Evolutionary conservation across 1,140 invertebrate species (phyloP).

Genomic region (Dendrolimus punctatus): DNA sequence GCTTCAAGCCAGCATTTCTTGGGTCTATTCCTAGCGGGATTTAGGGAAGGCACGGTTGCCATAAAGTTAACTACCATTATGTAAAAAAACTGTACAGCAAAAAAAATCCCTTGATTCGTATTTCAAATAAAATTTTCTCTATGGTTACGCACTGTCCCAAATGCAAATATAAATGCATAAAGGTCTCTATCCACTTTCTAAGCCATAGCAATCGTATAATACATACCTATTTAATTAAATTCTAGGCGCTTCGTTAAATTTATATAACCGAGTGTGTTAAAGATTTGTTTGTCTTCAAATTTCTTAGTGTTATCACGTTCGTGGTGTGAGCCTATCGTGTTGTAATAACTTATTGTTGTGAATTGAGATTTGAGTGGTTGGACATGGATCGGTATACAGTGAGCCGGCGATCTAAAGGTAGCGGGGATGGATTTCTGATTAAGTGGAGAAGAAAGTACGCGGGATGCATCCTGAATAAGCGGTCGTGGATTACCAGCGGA

Average conservation of each 20-base stretch:
- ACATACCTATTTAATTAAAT: conserved; percentile 42
- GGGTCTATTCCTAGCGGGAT: no score
- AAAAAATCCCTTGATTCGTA: no score
- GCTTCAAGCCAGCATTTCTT: no score
- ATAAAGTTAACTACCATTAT: no score
- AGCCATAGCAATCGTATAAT: conserved; percentile 15
- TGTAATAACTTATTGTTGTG: conserved; percentile 15
- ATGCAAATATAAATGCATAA: conserved; percentile 13
- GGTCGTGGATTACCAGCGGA: conserved; percentile 48
- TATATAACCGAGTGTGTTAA: conserved; percentile 43
- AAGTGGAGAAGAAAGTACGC: conserved; percentile 54
- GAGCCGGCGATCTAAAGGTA: conserved; percentile 49
- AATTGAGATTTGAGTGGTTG: conserved; percentile 18
- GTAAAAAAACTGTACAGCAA: no score
- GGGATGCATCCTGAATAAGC: conserved; percentile 33
- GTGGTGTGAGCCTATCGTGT: conserved; percentile 38
- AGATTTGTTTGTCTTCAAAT: conserved; percentile 37
- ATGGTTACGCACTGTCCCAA: conserved; percentile 19
- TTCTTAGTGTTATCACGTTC: conserved; percentile 51
- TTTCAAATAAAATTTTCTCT: conserved; percentile 13
- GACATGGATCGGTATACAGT: conserved; percentile 56
- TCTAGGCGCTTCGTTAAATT: conserved; percentile 40
- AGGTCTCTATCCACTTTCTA: conserved; percentile 23
- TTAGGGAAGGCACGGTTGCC: no score
- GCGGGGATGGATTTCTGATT: conserved; percentile 46